Evolutionary conservation across 2,113 vertebrate species (phyloP), one percentile per base, ranked within the genome.

Genomic region (Morone chrysops): DNA sequence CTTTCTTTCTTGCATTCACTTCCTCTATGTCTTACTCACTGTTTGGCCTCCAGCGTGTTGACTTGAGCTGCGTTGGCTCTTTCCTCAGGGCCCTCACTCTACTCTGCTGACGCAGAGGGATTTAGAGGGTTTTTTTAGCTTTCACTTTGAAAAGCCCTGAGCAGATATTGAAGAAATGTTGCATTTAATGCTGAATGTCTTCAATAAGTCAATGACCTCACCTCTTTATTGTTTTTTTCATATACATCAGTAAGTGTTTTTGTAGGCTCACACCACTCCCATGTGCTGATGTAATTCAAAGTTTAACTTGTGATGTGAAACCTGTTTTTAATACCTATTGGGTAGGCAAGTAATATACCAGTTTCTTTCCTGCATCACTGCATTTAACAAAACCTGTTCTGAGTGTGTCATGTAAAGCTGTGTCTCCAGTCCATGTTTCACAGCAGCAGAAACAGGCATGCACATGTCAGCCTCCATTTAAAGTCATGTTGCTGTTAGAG

Each of bases 21-120:
- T 48, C 60, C 12, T 62, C 47, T 7, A 8, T 75, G 9, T 47
- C 14, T 17, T 4, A 20, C 70, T 38, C 41, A 36, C 22, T 75
- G 57, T 70, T 76, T 83, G 74, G 71, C 71, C 81, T 80, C 54
- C 0, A 65, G 74, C 8, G 4, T 48, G 54, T 72, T 79, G 85
- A 71, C 83, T 51, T 60, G 61, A 75, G 41, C 70, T 75, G 60
- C 5, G 14, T 53, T 0, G 12, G n/a, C 20, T 72, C 13, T 66
- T 50, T 82, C 65, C 60, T 60, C 45, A 47, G 31, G 69, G 45
- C 62, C 45, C 31, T 68, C 45, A 38, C 6, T 80, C 59, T 78
- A 41, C 2, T 74, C 51, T 56, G 53, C 62, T 66, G 67, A 79
- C n/a, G 9, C 74, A n/a, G n/a, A n/a, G 40, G 36, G 36, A 40